These are phyloP conservation scores for Drosophila borealis DNA, from an alignment of 2,888 invertebrate species.

Conservation along the genomic window DNA sequence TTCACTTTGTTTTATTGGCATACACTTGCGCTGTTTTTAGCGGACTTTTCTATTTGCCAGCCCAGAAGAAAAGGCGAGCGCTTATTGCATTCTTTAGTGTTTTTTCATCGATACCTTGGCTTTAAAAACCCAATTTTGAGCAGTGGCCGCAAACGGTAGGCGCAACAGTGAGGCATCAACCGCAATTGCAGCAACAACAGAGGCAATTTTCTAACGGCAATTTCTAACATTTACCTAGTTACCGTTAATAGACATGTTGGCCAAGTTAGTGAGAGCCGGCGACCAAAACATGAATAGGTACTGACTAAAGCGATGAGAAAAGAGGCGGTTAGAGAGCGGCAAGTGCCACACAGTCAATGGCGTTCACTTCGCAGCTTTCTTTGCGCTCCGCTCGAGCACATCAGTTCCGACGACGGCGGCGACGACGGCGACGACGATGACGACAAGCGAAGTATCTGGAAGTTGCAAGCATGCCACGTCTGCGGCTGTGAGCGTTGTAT, in stretches of 20 bases:
- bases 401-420: constrained; percentile 20
- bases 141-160: constrained; percentile 28
- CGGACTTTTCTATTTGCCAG: not conserved
- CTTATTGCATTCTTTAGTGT: constrained; percentile 20
- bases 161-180: constrained; percentile 34
- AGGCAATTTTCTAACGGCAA: constrained; percentile 78
- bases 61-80: not conserved
- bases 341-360: constrained; percentile 45
- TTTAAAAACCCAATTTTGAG: constrained; percentile 55
- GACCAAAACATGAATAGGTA: constrained; percentile 73
- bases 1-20: not conserved
- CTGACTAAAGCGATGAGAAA: constrained; percentile 21
- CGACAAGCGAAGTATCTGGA: constrained; percentile 13
- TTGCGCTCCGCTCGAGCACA: constrained; percentile 58
- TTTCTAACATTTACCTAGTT: constrained; percentile 80
- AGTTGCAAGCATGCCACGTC: constrained; percentile 8
- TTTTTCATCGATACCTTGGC: constrained; percentile 26
- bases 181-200: constrained; percentile 28
- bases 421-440: constrained; percentile 6
- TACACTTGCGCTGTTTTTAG: no score
- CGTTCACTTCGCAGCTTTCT: constrained; percentile 73
- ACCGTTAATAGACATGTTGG: constrained; percentile 81
- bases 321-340: constrained; percentile 6
- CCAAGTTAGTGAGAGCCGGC: constrained; percentile 71
- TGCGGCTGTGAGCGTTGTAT: not conserved